Evolutionary conservation across 2,113 vertebrate species (phyloP).

Genomic region (Pluvianellus socialis): DNA sequence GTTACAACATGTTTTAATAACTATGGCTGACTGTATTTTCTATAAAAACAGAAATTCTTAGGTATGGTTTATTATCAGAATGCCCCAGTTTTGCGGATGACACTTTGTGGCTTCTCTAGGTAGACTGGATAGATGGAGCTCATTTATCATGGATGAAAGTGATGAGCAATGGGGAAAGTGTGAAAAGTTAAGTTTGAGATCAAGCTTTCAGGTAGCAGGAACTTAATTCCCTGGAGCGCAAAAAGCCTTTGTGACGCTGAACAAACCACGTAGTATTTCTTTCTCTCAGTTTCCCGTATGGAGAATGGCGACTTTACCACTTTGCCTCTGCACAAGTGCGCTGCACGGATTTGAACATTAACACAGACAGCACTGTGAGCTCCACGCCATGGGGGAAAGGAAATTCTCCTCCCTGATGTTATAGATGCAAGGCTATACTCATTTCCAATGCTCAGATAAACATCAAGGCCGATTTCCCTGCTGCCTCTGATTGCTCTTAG

Average conservation of each 20-base stretch:
- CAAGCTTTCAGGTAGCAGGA: not conserved
- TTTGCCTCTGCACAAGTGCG: not conserved
- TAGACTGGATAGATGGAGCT: not conserved
- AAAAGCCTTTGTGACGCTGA: not conserved
- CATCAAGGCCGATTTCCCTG: not conserved
- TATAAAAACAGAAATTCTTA: not conserved
- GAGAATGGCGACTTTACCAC: not conserved
- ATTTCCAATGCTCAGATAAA: slow-evolving; percentile 3
- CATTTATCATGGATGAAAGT: accelerated
- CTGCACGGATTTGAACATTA: not conserved
- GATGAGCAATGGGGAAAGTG: not conserved
- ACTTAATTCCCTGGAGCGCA: not conserved
- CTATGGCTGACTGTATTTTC: not conserved
- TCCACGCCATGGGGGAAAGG: not conserved
- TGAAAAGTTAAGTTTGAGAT: not conserved
- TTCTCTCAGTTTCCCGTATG: not conserved
- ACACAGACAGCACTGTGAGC: not conserved
- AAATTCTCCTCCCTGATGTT: not conserved
- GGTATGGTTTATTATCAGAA: not conserved
- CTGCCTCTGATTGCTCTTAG: not conserved
- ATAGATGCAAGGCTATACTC: not conserved
- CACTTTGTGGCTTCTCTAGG: not conserved
- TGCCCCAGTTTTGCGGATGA: not conserved
- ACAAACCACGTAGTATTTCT: not conserved
- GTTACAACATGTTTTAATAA: not conserved